Base-by-base conservation (phyloP, 2,113 vertebrate species). In the Talpa occidentalis region DNA sequence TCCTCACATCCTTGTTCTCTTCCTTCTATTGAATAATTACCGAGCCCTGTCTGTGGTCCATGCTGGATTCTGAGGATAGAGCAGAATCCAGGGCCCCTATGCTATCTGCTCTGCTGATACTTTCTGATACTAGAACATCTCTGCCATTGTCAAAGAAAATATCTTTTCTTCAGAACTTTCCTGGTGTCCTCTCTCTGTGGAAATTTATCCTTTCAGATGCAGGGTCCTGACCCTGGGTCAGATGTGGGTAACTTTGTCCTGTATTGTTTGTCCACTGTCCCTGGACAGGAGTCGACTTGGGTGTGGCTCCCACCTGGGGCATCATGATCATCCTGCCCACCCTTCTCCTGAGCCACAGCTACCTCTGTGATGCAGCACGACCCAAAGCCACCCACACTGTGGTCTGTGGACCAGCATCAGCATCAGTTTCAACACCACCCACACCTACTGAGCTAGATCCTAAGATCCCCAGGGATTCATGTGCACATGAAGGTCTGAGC, bases 301-400 rank as follows among this genome's bases (percentile, higher is more conserved):
- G 32, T 4, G 5, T 28, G 82, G 77, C 35, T 21, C 11, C n/a
- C 30, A 2, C 6, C 40, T 16, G 21, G 15, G 40, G 30, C 44
- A 35, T 2, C 6, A 16, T 0, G 1, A n/a, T n/a, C 74, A 3
- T n/a, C 44, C 35, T 24, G 32, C 3, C 6, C 26, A 3, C 49
- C 17, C 60, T 19, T 47, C 14, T 26, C 90, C 19, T 6, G 8
- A 14, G 54, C 44, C 72, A 67, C 52, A 73, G 67, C 28, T n/a
- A 40, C 16, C 28, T 64, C 22, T 28, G 49, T 24, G 73, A 28
- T 2, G 49, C 19, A 93, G 30, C 40, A 11, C 30, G 42, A 74
- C 37, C 42, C 59, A 32, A 26, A 44, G 1, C 52, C 70, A 26
- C 2, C 60, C 88, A 42, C 1, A 40, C 10, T 3, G 8, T 35